Evolutionary conservation across 2,888 invertebrate species (phyloP).

Genomic region (Volucella zonaria): DNA sequence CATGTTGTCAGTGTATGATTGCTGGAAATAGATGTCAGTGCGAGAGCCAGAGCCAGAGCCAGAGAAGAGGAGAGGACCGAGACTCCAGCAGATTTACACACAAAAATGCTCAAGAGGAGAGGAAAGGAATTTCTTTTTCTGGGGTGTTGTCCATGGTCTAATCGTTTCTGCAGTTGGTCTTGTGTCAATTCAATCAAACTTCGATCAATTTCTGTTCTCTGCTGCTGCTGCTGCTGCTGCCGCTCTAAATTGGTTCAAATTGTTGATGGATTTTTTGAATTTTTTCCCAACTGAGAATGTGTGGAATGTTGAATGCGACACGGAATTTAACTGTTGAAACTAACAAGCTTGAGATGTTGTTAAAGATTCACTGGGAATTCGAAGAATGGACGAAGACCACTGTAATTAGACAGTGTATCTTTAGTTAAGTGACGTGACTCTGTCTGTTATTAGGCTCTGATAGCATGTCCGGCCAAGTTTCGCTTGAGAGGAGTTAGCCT

Average conservation of each 20-base stretch:
- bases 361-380: too few species aligned
- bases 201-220: conserved; percentile 39
- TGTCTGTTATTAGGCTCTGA: too few species aligned
- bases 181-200: conserved; percentile 34
- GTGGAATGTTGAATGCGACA: not conserved
- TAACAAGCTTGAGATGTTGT: too few species aligned
- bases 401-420: too few species aligned
- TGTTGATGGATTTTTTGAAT: conserved; percentile 7
- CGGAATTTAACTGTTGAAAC: not conserved
- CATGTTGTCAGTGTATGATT: conserved; percentile 53
- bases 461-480: too few species aligned
- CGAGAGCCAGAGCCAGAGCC: not conserved
- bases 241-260: conserved; percentile 31
- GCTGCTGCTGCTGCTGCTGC: not conserved
- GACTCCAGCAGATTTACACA: conserved; percentile 16
- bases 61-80: not conserved
- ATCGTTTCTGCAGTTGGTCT: conserved; percentile 12
- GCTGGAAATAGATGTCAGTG: conserved; percentile 15
- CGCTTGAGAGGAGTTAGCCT: too few species aligned
- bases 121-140: conserved; percentile 1
- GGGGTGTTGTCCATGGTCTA: conserved; percentile 17
- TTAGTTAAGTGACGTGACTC: too few species aligned
- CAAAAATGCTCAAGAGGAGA: conserved; percentile 39
- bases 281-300: not conserved
- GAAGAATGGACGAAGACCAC: too few species aligned